Base-by-base conservation (phyloP, 2,113 vertebrate species). In the Micronisus gabar region DNA sequence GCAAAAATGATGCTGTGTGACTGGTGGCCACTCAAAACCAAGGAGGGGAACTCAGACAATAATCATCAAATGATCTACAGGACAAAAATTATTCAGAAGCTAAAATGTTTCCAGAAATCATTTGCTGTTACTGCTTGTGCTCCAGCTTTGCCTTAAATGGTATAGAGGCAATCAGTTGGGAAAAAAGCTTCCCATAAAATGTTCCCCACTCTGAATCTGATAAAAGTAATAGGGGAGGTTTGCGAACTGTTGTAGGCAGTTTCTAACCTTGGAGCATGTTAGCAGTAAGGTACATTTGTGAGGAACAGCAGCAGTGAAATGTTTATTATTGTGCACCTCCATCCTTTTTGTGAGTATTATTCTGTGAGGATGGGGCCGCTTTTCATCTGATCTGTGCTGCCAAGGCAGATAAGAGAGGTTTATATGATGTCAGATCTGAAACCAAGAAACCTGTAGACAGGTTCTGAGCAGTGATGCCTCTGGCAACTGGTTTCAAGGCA, bases 391-490 rank as follows among this genome's bases (percentile, higher is more conserved):
- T 96, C 91, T 83, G 71, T 29, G 55, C 91, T 93, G 86, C 95
- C 95, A 95, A 63, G 45, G 86, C 17, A 16, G 91, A 97, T 86
- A 23, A 97, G 93, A 95, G 85, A 91, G 90, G 82, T 93, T 90
- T 81, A 23, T 91, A 40, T 89, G 83, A 90, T 96, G 95, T 93
- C 94, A 87, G 96, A 94, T 97, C 96, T 96, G 80, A 93, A 98
- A 97, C 95, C 86, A 93, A 96, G 97, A 88, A 97, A 97, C 97
- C 97, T 97, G 96, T 92, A 95, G 97, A 97, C 98, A 97, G 96
- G 97, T 97, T 97, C 90, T 86, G 95, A 97, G 95, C 93, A 59
- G 90, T 90, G 95, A 97, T 94, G 96, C 96, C 95, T 96, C 96
- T 91, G 79, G 97, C 96, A 97, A 97, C 66, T 95, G 92, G 96